Conservation (phyloP, 2,797 vertebrate genomes). For the Margarornis squamiger region DNA sequence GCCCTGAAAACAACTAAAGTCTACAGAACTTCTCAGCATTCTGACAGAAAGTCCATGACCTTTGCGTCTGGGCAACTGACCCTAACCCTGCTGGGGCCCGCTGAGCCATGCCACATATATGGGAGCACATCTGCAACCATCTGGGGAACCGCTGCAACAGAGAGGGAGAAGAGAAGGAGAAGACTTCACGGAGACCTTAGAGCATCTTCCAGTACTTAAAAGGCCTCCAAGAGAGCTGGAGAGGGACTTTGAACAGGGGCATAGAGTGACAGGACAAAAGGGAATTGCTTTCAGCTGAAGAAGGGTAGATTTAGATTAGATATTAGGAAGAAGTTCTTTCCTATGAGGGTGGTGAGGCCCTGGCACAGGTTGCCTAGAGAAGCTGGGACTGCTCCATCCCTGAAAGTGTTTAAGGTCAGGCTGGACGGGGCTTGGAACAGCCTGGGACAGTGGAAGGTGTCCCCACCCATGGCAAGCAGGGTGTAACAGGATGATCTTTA, state of each 20-base stretch:
- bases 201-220: background rate
- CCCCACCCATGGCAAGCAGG: background rate
- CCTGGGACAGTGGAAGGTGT: background rate
- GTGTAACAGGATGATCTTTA: background rate
- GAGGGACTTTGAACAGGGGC: background rate
- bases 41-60: background rate
- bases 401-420: background rate
- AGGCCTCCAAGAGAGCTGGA: too few species aligned
- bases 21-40: background rate
- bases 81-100: background rate
- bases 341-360: background rate
- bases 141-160: background rate
- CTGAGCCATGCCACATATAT: background rate
- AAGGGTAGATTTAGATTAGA: background rate
- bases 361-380: background rate
- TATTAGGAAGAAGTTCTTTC: background rate
- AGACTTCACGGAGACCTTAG: background rate
- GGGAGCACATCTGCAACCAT: background rate
- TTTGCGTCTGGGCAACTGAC: background rate
- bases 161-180: background rate
- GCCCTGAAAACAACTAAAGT: background rate
- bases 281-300: background rate
- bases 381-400: background rate
- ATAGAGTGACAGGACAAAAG: background rate
- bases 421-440: rapidly evolving